Base-by-base conservation (phyloP, 2,797 vertebrate species). In the Podarcis siculus region DNA sequence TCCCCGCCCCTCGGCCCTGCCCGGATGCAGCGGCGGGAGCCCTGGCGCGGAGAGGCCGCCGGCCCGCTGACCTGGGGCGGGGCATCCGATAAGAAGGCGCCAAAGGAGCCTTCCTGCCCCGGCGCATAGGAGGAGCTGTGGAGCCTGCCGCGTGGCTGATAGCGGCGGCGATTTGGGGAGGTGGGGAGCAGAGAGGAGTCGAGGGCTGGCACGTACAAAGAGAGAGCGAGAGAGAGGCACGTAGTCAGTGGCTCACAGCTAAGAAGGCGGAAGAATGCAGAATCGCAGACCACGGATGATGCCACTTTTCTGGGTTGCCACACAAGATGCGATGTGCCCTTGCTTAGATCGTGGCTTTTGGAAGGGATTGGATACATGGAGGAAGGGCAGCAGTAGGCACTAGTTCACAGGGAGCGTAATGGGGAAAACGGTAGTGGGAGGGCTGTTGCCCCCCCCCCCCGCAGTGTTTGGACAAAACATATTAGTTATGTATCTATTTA, bases 1-100 rank as follows among this genome's bases (percentile, higher is more conserved):
- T 72, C 75, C 55, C 83, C 83, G 64, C 87, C 76, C 85, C 81
- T 84, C 69, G 58, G 42, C 37, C 75, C 87, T 87, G 87, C 85
- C 90, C 76, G 82, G 80, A 83, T 89, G 85, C 49, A 49, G 79
- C 42, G 37, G 69, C n/a, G 25, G 64, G 72, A 66, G 55, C 67
- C 45, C 73, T 37, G 23, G 21, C 32, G 58, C 76, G 3, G 30
- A 27, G 2, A 25, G 6, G 35, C 49, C 35, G 35, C 49, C 35
- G 19, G 21, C 17, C 64, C 7, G 49, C 6, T 17, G 87, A 39
- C 27, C 79, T 42, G 42, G 64, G 30, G 73, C 75, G 42, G 64
- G n/a, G 79, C 23, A 19, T 37, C 61, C 27, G 61, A 39, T 27
- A 49, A 39, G 64, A 66, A 64, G 13, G 72, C 27, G 71, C 64